Conservation (phyloP, 2,888 invertebrate genomes). For the Calliopum simillimum region DNA sequence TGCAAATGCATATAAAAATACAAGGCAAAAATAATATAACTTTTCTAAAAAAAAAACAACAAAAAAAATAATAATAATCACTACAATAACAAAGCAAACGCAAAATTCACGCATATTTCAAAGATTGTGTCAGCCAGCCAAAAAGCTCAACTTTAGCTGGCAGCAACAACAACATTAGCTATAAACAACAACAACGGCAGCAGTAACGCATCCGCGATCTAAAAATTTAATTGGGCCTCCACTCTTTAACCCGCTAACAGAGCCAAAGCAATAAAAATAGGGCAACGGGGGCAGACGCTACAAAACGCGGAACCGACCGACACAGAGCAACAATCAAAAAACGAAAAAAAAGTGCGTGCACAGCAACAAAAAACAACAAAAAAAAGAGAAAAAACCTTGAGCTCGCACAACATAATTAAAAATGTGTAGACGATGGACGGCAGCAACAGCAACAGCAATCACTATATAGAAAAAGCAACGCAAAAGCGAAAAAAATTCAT, state of each 20-base stretch:
- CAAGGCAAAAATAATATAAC: neutral
- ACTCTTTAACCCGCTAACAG: neutral
- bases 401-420: constrained; percentile 49
- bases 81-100: constrained; percentile 5
- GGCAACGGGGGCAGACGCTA: constrained; percentile 40
- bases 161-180: constrained; percentile 3
- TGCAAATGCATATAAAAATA: constrained; percentile 19
- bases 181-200: constrained; percentile 1
- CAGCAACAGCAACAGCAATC: constrained; percentile 31
- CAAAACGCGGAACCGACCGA: constrained; percentile 5
- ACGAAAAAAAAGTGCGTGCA: constrained; percentile 36
- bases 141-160: neutral
- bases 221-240: constrained; percentile 8
- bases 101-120: constrained; percentile 18
- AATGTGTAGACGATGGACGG: constrained; percentile 41
- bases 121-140: constrained; percentile 4
- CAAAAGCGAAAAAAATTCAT: neutral
- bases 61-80: neutral
- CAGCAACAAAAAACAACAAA: constrained; percentile 28
- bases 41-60: constrained; percentile 16
- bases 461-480: constrained; percentile 10
- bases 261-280: constrained; percentile 41
- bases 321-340: neutral
- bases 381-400: constrained; percentile 46
- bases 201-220: constrained; percentile 18